Percentiles rank a stretch among this genome's conserved stretches.
These are phyloP conservation scores for Nymphalis io DNA, from an alignment of 1,140 invertebrate genomes.

Conservation along the genomic window DNA sequence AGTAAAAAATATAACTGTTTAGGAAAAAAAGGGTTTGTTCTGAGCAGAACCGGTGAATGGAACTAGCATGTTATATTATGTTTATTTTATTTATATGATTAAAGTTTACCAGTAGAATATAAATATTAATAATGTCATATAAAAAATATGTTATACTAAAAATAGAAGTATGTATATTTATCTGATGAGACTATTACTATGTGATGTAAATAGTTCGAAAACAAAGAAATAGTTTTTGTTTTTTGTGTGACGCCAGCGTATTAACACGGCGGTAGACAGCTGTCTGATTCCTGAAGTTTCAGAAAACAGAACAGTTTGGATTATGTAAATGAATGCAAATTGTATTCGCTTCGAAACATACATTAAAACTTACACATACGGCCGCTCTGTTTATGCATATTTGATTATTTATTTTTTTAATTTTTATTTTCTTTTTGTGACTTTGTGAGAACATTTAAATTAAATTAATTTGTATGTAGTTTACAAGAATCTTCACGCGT, in stretches of 20 bases:
- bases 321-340: slow-evolving; percentile 62
- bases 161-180: too few species aligned
- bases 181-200: too few species aligned
- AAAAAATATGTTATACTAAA: too few species aligned
- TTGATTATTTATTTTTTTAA: background rate
- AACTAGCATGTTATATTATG: too few species aligned
- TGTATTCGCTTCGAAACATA: slow-evolving; percentile 49
- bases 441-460: background rate
- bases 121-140: too few species aligned
- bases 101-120: too few species aligned
- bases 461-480: too few species aligned
- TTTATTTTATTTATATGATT: too few species aligned
- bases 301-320: slow-evolving; percentile 44
- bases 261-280: slow-evolving; percentile 11
- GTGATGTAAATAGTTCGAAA: background rate
- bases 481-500: too few species aligned
- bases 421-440: background rate
- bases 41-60: too few species aligned
- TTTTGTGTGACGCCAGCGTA: background rate
- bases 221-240: background rate
- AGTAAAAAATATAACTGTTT: too few species aligned
- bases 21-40: too few species aligned
- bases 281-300: slow-evolving; percentile 35
- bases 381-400: slow-evolving; percentile 17
- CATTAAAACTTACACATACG: slow-evolving; percentile 42